These are phyloP conservation scores for Takifugu ocellatus DNA, from an alignment of 2,797 vertebrate species.

Conservation along the genomic window DNA sequence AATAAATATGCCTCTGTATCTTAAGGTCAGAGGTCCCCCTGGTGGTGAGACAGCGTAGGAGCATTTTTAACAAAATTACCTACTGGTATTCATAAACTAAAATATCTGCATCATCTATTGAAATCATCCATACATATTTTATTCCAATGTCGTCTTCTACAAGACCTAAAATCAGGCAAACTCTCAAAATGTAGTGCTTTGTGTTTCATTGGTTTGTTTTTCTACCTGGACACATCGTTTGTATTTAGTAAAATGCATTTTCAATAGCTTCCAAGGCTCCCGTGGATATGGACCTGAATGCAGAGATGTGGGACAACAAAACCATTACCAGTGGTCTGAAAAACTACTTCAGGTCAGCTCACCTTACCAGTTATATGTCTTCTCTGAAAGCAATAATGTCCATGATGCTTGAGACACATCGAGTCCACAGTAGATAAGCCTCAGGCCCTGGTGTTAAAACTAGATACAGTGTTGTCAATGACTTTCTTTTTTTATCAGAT, in stretches of 20 bases:
- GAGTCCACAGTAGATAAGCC: neutral
- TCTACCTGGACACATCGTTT: neutral
- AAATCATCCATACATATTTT: neutral
- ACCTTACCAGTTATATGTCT: conserved; percentile 36
- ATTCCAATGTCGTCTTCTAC: conserved; percentile 8
- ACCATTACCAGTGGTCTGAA: conserved; percentile 96
- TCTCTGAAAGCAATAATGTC: conserved; percentile 45
- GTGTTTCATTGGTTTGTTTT: neutral
- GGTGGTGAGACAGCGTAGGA: conserved; percentile 49
- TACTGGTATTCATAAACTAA: no score
- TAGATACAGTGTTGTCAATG: conserved; percentile 25
- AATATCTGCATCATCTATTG: conserved; percentile 24
- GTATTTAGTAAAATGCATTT: conserved; percentile 27
- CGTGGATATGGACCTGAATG: conserved; percentile 89
- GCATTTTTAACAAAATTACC: conserved; percentile 1
- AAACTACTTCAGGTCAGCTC: conserved; percentile 95
- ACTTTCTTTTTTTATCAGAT: conserved; percentile 71
- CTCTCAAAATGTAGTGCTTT: no score
- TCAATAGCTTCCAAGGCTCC: conserved; percentile 85
- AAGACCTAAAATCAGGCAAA: neutral
- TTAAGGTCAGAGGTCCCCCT: conserved; percentile 55
- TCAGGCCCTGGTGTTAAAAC: conserved; percentile 37
- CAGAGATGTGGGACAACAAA: conserved; percentile 95
- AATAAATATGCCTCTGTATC: conserved; percentile 3
- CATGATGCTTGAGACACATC: conserved; percentile 27